Conservation (phyloP, 2,797 vertebrate species). For the Thripadectes ignobilis region DNA sequence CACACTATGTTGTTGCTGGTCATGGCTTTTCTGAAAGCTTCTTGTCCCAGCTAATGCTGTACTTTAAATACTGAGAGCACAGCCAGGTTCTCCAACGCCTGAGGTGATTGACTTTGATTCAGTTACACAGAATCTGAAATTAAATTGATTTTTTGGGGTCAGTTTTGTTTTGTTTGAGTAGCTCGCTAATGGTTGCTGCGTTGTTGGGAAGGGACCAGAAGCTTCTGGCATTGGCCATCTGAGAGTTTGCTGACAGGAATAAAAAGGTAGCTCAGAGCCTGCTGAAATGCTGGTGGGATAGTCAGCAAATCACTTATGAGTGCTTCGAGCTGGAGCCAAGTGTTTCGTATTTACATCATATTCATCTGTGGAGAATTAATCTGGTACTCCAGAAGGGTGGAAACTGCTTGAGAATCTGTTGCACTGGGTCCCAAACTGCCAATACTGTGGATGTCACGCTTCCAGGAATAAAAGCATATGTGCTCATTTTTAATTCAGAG, state of each 20-base stretch:
- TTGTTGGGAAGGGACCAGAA: background rate
- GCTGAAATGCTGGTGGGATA: conserved; percentile 14
- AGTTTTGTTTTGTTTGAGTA: background rate
- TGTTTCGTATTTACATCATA: conserved; percentile 52
- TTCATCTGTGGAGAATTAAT: conserved; percentile 47
- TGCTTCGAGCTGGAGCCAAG: background rate
- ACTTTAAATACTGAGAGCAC: background rate
- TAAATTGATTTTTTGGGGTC: background rate
- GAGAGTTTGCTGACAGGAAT: background rate
- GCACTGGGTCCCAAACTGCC: conserved; percentile 29
- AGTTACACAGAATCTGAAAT: background rate
- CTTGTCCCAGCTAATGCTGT: background rate
- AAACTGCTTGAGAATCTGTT: conserved; percentile 53
- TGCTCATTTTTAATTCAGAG: conserved; percentile 58
- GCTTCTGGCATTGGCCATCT: background rate
- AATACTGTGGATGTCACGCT: conserved; percentile 13
- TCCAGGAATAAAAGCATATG: conserved; percentile 58
- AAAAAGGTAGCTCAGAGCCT: conserved; percentile 5
- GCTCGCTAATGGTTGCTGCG: background rate
- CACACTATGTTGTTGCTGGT: background rate
- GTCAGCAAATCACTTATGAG: conserved; percentile 29
- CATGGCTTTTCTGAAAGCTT: background rate
- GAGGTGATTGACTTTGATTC: background rate
- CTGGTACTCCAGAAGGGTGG: conserved; percentile 56
- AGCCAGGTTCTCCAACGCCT: background rate